phyloP scores from a whole-genome alignment of 2,113 vertebrate genomes.

The Mustelus asterias region DNA sequence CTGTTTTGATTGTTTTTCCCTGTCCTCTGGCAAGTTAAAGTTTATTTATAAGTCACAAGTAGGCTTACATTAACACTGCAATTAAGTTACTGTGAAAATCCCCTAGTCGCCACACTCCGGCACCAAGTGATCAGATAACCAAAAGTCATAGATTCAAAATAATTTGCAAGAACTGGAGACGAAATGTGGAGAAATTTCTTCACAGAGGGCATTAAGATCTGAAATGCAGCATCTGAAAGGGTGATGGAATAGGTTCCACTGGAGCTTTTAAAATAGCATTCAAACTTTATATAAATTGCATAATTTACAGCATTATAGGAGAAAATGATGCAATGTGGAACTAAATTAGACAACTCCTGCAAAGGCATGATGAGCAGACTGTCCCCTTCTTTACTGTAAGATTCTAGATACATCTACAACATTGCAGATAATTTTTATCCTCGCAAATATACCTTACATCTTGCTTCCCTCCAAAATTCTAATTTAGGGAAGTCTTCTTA shows the following conservation, averaged over 20 bases:
- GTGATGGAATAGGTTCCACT: not conserved
- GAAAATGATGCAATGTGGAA: no score
- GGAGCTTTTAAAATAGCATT: not conserved
- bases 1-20: not conserved
- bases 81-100: no score
- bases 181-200: not conserved
- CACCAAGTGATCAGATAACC: not conserved
- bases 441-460: not conserved
- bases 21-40: not conserved
- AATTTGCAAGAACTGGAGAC: not conserved
- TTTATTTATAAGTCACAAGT: no score
- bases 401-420: not conserved
- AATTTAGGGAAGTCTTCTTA: not conserved
- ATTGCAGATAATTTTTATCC: not conserved
- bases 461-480: not conserved
- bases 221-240: not conserved
- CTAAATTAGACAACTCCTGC: no score
- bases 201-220: not conserved
- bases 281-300: not conserved
- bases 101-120: no score
- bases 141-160: not conserved
- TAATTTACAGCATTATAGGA: not conserved
- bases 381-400: not conserved
- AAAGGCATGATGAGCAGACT: no score
- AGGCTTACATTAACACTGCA: no score